Evolutionary conservation across 2,797 vertebrate species (phyloP).

Genomic region (Mormyrops attenuatus): DNA sequence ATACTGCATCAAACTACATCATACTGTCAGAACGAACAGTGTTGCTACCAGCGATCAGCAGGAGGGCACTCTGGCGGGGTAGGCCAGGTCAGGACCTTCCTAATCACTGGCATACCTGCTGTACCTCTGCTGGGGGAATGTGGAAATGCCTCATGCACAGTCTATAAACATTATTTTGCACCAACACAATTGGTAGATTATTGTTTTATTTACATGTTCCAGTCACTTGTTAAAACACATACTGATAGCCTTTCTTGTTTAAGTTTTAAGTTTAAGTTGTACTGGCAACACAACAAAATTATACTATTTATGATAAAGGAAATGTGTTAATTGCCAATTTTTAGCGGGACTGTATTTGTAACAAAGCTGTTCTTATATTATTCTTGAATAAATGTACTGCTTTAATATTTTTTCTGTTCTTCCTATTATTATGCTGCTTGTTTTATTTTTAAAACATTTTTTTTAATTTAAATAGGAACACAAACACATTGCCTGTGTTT

Average conservation of each 20-base stretch:
- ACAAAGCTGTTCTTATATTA: not conserved
- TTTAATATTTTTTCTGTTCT: not conserved
- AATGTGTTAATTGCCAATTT: not conserved
- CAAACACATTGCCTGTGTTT: not conserved
- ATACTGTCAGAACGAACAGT: not conserved
- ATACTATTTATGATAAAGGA: not conserved
- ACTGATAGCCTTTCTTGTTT: not conserved
- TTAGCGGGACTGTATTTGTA: not conserved
- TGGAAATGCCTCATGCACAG: not conserved
- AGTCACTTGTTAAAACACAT: not conserved
- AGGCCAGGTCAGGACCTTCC: not conserved
- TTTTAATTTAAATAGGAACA: not conserved
- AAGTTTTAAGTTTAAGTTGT: not conserved
- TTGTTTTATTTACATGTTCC: not conserved
- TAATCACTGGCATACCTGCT: not conserved
- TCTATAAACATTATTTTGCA: not conserved
- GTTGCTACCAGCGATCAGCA: no score
- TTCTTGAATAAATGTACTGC: not conserved
- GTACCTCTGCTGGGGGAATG: not conserved
- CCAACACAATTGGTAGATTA: no score
- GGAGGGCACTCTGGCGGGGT: no score
- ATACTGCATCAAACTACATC: not conserved
- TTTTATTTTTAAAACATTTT: not conserved
- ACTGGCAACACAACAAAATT: not conserved
- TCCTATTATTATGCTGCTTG: not conserved